Percentiles rank a stretch among this genome's conserved stretches.
Conservation (phyloP, 2,888 invertebrate genomes). For the Halocaridina rubra region DNA sequence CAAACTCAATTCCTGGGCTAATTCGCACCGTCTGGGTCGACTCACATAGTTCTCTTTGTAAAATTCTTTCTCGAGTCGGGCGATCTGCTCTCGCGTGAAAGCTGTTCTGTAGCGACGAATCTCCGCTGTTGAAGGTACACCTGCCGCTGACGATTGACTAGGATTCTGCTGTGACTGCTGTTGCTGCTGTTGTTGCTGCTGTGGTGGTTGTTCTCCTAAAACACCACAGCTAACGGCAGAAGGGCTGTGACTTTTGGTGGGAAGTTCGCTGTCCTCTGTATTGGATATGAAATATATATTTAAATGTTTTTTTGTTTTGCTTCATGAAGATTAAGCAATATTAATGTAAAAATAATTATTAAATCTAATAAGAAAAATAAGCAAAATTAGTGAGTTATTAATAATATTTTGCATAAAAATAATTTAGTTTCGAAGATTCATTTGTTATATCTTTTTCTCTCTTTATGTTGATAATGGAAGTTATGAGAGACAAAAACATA, state of each 20-base stretch:
- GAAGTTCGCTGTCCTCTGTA: background rate
- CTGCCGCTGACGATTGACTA: background rate
- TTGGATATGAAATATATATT: background rate
- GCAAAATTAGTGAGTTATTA: no score
- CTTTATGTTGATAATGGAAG: no score
- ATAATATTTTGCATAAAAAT: no score
- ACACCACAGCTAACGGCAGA: background rate
- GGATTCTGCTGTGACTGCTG: background rate
- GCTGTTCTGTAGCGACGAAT: conserved; percentile 60
- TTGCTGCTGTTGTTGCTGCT: conserved; percentile 19
- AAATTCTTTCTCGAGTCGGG: conserved; percentile 60
- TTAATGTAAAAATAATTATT: no score
- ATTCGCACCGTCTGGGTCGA: conserved; percentile 58
- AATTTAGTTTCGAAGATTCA: background rate
- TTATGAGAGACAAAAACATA: no score
- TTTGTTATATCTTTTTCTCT: no score
- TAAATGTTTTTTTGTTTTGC: background rate
- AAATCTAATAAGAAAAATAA: no score
- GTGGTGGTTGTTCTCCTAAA: background rate
- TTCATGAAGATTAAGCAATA: no score
- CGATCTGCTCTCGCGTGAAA: conserved; percentile 60
- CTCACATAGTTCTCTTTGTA: conserved; percentile 62
- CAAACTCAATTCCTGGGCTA: conserved; percentile 56
- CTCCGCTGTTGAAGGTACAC: conserved; percentile 23
- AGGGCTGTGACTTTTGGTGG: background rate